phyloP scores from a whole-genome alignment of 2,888 invertebrate genomes.

The Sarcophaga subvicina region DNA sequence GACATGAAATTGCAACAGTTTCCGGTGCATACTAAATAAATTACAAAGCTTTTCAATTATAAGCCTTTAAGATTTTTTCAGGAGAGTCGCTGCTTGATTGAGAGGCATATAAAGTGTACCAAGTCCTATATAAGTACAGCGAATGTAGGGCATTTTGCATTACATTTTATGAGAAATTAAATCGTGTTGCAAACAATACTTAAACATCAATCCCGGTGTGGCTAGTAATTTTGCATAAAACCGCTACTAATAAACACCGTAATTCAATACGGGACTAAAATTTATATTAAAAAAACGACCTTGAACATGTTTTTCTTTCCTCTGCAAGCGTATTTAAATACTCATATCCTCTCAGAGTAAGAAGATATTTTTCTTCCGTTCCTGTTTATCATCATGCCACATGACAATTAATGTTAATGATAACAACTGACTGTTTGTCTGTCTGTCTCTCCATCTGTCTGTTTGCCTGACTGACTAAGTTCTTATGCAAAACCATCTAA shows the following conservation, averaged over 20 bases:
- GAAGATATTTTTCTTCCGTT: constrained; percentile 10
- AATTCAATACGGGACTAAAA: background rate
- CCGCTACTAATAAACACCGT: background rate
- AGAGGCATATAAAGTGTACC: too few species aligned
- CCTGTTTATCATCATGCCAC: constrained; percentile 2
- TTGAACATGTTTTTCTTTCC: constrained; percentile 41
- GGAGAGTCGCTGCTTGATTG: too few species aligned
- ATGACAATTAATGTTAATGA: constrained; percentile 24
- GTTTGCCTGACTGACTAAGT: background rate
- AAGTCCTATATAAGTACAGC: too few species aligned
- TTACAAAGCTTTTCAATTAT: too few species aligned
- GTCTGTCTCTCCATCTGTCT: background rate
- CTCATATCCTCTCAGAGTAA: background rate
- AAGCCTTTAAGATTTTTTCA: too few species aligned
- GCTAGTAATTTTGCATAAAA: constrained; percentile 32
- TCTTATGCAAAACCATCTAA: constrained; percentile 11
- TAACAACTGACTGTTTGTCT: background rate
- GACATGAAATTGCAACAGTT: too few species aligned
- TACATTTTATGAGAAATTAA: background rate
- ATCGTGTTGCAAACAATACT: constrained; percentile 26
- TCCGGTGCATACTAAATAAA: too few species aligned
- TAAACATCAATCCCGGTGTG: constrained; percentile 21
- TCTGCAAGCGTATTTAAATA: background rate
- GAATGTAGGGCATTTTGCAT: too few species aligned
- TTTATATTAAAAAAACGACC: constrained; percentile 32